A percentile compares a stretch with the other conserved stretches of the same genome.
phyloP scores from a whole-genome alignment of 2,888 invertebrate genomes.

The Taphrorychus bicolor region DNA sequence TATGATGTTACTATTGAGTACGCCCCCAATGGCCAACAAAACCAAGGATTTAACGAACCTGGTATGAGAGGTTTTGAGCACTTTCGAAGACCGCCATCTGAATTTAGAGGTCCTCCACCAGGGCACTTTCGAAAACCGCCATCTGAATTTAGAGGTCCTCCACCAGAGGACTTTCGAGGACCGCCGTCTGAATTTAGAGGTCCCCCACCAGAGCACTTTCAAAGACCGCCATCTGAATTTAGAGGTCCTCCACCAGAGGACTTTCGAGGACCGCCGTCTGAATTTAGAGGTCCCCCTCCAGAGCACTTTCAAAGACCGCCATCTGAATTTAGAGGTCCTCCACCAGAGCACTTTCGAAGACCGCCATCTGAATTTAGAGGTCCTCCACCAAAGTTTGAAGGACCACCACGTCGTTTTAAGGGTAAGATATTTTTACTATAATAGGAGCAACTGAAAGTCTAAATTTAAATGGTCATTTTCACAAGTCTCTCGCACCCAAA shows the following conservation, averaged over 20 bases:
- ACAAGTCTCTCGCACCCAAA: no score
- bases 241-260: background rate
- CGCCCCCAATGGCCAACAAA: background rate
- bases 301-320: background rate
- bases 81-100: no score
- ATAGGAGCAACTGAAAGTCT: no score
- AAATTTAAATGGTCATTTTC: no score
- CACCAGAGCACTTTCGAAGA: background rate
- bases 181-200: background rate
- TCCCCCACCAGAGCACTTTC: background rate
- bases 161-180: no score
- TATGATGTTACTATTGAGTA: background rate
- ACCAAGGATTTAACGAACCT: no score
- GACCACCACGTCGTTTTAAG: constrained; percentile 3
- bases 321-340: background rate
- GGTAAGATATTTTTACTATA: background rate
- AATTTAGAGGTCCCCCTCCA: background rate
- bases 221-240: no score
- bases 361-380: background rate
- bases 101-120: background rate
- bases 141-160: no score
- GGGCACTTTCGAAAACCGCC: no score
- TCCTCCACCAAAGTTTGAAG: constrained; percentile 3
- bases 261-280: background rate
- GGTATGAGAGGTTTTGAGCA: no score